Evolutionary conservation across 2,888 invertebrate genomes (phyloP).

Genomic region (Drosophila tripunctata): DNA sequence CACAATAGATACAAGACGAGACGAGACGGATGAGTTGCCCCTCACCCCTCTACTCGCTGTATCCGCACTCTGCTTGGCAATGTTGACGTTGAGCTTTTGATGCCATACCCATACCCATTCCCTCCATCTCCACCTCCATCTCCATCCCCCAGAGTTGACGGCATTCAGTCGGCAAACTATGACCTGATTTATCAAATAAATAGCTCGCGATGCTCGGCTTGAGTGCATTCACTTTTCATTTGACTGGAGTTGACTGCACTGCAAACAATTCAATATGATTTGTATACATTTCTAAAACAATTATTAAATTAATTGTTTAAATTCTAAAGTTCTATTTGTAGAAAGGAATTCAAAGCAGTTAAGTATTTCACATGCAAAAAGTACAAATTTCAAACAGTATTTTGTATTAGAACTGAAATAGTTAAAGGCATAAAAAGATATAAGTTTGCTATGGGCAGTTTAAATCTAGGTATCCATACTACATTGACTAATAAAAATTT

Average conservation of each 20-base stretch:
- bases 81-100: background rate
- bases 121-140: too few relatives aligned
- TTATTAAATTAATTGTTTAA: too few relatives aligned
- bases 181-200: constrained; percentile 79
- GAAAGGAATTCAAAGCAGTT: too few relatives aligned
- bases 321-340: too few relatives aligned
- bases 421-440: too few relatives aligned
- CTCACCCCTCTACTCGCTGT: background rate
- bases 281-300: background rate
- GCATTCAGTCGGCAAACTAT: constrained; percentile 67
- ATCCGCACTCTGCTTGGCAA: background rate
- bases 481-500: too few relatives aligned
- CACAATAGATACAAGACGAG: constrained; percentile 51
- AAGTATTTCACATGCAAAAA: too few relatives aligned
- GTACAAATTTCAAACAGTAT: too few relatives aligned
- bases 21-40: constrained; percentile 11
- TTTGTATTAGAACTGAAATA: too few relatives aligned
- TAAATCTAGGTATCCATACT: too few relatives aligned
- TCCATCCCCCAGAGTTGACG: constrained; percentile 18
- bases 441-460: too few relatives aligned
- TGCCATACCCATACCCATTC: too few relatives aligned
- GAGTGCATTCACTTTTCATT: constrained; percentile 76
- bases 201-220: constrained; percentile 56
- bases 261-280: constrained; percentile 24
- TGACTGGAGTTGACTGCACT: constrained; percentile 43